phyloP scores from a whole-genome alignment of 2,113 vertebrate genomes.

The Corythornis madagascariensis region DNA sequence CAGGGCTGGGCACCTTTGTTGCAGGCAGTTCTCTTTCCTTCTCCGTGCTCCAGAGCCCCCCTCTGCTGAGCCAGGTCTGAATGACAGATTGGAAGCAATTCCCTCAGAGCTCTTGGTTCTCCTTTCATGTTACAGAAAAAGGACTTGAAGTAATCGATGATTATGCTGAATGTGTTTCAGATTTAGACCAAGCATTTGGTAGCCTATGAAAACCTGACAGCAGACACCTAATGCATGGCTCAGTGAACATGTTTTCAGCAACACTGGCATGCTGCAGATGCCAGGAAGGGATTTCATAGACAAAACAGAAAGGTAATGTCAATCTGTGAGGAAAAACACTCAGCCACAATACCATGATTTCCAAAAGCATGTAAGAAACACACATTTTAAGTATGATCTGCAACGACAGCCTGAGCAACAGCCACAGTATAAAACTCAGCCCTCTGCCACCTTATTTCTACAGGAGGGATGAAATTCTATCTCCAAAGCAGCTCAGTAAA shows the following conservation, averaged over 20 bases:
- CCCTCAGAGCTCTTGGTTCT: neutral
- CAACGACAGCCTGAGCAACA: neutral
- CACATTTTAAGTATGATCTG: neutral
- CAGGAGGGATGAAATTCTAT: neutral
- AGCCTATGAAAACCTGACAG: neutral
- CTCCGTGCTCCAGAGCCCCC: neutral
- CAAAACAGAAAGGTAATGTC: constrained; percentile 10
- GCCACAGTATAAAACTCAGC: neutral
- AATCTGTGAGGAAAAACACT: neutral
- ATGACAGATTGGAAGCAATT: neutral
- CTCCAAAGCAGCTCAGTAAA: neutral
- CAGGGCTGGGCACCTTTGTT: neutral
- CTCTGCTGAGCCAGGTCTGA: neutral
- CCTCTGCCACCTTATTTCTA: neutral
- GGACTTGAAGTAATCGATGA: neutral
- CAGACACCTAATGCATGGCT: neutral
- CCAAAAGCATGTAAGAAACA: neutral
- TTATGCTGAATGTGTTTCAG: neutral
- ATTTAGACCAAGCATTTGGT: rapidly evolving
- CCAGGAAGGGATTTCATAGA: neutral
- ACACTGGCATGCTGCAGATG: neutral
- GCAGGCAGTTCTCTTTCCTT: neutral
- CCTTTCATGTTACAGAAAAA: neutral
- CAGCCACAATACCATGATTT: neutral
- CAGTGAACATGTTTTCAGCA: neutral